phyloP scores from a whole-genome alignment of 2,113 vertebrate species.

The Phalacrocorax pelagicus region DNA sequence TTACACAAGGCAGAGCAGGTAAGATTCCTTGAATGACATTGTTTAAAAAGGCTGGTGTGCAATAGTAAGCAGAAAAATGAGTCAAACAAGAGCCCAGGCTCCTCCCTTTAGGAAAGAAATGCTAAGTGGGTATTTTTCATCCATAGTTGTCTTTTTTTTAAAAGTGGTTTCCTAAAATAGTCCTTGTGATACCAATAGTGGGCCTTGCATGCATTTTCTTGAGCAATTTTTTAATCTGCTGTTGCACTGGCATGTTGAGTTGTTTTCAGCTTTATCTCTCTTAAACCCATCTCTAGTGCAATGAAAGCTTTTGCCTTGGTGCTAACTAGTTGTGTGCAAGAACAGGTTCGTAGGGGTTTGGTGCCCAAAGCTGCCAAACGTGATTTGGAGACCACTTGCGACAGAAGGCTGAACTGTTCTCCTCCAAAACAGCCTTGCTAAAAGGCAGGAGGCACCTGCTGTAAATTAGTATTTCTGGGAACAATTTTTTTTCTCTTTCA shows the following conservation, averaged over 20 bases:
- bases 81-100: background rate
- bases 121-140: slow-evolving; percentile 2
- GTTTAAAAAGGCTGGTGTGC: background rate
- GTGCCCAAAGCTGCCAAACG: background rate
- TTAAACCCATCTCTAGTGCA: background rate
- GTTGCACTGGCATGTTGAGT: background rate
- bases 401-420: background rate
- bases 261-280: background rate
- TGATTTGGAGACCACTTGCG: background rate
- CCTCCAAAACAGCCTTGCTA: background rate
- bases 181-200: background rate
- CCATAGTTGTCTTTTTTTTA: background rate
- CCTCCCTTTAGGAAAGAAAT: slow-evolving; percentile 20
- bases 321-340: background rate
- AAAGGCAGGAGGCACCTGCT: background rate
- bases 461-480: background rate
- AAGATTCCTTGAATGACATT: background rate
- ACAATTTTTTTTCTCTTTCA: background rate
- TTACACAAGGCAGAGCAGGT: slow-evolving; percentile 15
- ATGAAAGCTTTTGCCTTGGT: background rate
- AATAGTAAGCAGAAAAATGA: slow-evolving; percentile 59
- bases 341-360: background rate
- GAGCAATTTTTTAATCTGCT: slow-evolving; percentile 21
- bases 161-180: background rate
- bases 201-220: background rate